phyloP scores from a whole-genome alignment of 2,113 vertebrate genomes.

The Bos javanicus region DNA sequence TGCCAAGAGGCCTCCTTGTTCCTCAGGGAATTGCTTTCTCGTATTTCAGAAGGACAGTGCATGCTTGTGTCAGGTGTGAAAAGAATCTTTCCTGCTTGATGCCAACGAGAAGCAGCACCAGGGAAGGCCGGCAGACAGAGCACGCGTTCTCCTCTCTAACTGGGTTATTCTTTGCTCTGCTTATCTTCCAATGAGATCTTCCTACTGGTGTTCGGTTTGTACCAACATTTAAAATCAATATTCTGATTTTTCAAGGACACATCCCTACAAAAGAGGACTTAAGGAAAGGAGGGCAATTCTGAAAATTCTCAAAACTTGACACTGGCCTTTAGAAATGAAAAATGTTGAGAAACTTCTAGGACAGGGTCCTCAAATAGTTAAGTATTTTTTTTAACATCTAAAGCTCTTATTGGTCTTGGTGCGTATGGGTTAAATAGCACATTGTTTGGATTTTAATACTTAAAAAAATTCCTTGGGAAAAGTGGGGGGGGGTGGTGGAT shows the following conservation, averaged over 20 bases:
- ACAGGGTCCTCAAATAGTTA: background rate
- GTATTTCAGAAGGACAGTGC: slow-evolving; percentile 37
- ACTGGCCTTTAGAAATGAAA: background rate
- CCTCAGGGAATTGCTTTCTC: slow-evolving; percentile 18
- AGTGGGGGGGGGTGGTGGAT: background rate
- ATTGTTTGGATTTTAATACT: background rate
- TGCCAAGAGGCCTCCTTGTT: background rate
- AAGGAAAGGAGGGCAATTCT: background rate
- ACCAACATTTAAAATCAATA: background rate
- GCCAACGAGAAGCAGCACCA: background rate
- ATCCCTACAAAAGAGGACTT: background rate
- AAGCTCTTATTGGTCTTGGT: background rate
- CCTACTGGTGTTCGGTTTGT: background rate
- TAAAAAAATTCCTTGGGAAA: background rate
- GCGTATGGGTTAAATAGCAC: background rate
- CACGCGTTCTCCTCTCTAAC: background rate
- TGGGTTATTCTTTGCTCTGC: background rate
- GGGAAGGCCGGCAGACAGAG: background rate
- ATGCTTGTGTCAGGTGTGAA: slow-evolving; percentile 41
- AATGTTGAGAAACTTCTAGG: background rate
- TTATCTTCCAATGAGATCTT: background rate
- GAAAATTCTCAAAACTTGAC: background rate
- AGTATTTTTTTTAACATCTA: background rate
- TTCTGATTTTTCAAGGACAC: background rate
- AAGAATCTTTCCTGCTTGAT: slow-evolving; percentile 28